These are phyloP conservation scores for Diorhabda elongata DNA, from an alignment of 1,140 invertebrate species.

Conservation along the genomic window DNA sequence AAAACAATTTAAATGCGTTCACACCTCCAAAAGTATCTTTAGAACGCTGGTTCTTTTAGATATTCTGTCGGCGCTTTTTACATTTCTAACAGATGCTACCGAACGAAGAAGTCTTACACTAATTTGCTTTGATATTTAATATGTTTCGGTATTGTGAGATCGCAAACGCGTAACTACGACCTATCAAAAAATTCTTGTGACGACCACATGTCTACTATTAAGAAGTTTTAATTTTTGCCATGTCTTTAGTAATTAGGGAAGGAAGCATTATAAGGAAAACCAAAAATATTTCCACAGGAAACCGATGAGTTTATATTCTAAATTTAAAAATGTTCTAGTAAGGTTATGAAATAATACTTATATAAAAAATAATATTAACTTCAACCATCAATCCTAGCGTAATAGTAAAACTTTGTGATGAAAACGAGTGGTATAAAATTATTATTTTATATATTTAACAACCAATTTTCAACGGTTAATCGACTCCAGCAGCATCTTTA, in stretches of 20 bases:
- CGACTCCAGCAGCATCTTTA: no score
- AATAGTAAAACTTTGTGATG: no score
- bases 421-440: no score
- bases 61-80: constrained; percentile 17
- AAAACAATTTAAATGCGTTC: constrained; percentile 19
- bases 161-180: constrained; percentile 8
- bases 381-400: no score
- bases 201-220: constrained; percentile 18
- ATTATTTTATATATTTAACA: no score
- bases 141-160: constrained; percentile 9
- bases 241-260: constrained; percentile 12
- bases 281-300: no score
- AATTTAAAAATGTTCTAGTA: no score
- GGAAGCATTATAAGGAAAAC: not conserved
- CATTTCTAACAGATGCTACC: constrained; percentile 4
- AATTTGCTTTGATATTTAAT: constrained; percentile 21
- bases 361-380: no score
- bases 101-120: constrained; percentile 8
- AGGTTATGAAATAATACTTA: no score
- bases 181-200: constrained; percentile 22
- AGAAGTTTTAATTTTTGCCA: constrained; percentile 4
- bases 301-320: no score
- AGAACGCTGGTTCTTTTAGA: constrained; percentile 5
- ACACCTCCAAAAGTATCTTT: constrained; percentile 16
- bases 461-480: no score